A percentile compares a stretch with the other conserved stretches of the same genome.
phyloP scores from a whole-genome alignment of 2,797 vertebrate genomes.

The Coccyzus lansbergi region DNA sequence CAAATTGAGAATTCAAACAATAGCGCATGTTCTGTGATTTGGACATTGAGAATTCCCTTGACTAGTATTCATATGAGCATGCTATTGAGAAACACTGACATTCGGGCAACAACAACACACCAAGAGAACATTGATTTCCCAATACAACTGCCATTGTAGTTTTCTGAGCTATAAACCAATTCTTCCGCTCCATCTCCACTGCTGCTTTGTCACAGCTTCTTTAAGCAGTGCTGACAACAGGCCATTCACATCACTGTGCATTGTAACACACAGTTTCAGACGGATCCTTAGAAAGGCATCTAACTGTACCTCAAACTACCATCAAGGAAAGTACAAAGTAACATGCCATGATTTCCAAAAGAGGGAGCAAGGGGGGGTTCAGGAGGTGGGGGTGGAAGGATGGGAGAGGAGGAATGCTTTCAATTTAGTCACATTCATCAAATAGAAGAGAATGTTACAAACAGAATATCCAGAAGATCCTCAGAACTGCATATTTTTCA shows the following conservation, averaged over 20 bases:
- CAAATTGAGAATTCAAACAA: conserved; percentile 45
- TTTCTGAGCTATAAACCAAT: conserved; percentile 10
- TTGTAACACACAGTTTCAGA: neutral
- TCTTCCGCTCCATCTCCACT: neutral
- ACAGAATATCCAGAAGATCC: neutral
- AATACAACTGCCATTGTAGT: conserved; percentile 21
- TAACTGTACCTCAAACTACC: neutral
- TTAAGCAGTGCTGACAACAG: conserved; percentile 4
- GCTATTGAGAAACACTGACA: conserved; percentile 62
- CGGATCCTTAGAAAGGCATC: neutral
- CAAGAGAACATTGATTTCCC: conserved; percentile 36
- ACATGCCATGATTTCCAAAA: neutral
- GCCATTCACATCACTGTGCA: conserved; percentile 7
- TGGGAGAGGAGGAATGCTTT: neutral
- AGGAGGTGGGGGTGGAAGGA: too few relatives aligned
- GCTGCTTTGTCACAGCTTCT: conserved; percentile 8
- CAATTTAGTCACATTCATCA: neutral
- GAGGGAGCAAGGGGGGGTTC: too few relatives aligned
- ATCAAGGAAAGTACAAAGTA: neutral
- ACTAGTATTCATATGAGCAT: conserved; percentile 37
- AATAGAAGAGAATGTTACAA: neutral
- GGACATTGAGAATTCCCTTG: conserved; percentile 53
- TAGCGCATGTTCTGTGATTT: conserved; percentile 44
- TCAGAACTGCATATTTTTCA: neutral
- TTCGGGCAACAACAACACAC: conserved; percentile 14